Percentiles rank a stretch among this genome's conserved stretches.
Evolutionary conservation across 2,113 vertebrate genomes (phyloP).

Genomic region (Mastomys coucha): DNA sequence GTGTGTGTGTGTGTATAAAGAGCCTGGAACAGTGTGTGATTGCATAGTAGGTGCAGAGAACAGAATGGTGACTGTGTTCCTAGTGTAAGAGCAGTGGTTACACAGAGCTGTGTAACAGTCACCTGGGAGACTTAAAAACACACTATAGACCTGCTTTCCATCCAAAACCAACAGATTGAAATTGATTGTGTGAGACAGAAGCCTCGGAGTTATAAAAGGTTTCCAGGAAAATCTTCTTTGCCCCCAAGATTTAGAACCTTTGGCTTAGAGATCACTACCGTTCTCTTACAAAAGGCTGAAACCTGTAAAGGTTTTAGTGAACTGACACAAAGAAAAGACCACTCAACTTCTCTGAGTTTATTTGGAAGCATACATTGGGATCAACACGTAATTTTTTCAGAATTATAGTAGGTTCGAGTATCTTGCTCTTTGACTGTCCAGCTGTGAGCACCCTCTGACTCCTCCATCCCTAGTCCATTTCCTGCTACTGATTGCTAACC

Average conservation of each 20-base stretch:
- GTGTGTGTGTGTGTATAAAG: neutral
- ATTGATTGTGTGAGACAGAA: neutral
- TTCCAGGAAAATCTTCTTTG: conserved; percentile 13
- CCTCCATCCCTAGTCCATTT: neutral
- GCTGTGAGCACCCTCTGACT: neutral
- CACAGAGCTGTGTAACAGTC: neutral
- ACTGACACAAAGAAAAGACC: conserved; percentile 9
- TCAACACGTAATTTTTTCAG: conserved; percentile 8
- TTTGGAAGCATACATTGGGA: conserved; percentile 25
- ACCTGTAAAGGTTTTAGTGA: neutral
- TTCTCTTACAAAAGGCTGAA: conserved; percentile 26
- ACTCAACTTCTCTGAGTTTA: conserved; percentile 25
- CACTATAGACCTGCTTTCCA: neutral
- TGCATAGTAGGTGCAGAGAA: neutral
- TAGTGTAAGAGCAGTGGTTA: neutral
- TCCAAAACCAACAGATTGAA: neutral
- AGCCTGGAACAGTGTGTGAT: neutral
- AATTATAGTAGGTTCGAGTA: neutral
- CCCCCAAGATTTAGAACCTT: neutral
- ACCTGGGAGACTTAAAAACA: neutral
- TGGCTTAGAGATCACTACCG: conserved; percentile 6
- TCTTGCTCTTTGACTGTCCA: neutral
- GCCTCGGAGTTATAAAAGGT: conserved; percentile 2
- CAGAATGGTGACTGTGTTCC: neutral
- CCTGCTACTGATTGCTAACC: neutral